Evolutionary conservation across 1,140 invertebrate genomes (phyloP).

Genomic region (Cotesia chilonis): DNA sequence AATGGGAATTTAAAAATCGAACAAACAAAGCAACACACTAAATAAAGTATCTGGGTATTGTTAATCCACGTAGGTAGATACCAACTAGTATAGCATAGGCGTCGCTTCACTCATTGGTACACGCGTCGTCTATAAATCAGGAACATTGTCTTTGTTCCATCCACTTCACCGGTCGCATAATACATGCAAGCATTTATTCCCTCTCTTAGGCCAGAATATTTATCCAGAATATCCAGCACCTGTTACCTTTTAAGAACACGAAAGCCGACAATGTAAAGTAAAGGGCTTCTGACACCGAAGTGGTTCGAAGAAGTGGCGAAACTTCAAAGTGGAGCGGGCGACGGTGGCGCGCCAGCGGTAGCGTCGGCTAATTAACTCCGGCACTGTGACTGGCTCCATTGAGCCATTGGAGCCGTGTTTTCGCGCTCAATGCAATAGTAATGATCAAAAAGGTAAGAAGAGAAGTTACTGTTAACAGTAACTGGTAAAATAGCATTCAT

Average conservation of each 20-base stretch:
- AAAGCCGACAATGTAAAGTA: slow-evolving; percentile 4
- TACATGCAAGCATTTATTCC: too few relatives aligned
- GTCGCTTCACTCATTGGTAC: too few relatives aligned
- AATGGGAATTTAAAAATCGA: too few relatives aligned
- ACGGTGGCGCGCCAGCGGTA: neutral
- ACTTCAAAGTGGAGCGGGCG: neutral
- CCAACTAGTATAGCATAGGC: too few relatives aligned
- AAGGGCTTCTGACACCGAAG: slow-evolving; percentile 10
- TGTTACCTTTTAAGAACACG: slow-evolving; percentile 47
- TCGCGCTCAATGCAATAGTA: neutral
- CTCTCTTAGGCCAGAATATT: neutral
- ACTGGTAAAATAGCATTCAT: neutral
- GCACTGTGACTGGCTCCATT: neutral
- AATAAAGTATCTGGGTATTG: too few relatives aligned
- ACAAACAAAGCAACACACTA: too few relatives aligned
- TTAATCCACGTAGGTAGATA: too few relatives aligned
- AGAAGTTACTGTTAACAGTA: too few relatives aligned
- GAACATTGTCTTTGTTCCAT: slow-evolving; percentile 4
- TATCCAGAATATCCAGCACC: slow-evolving; percentile 40
- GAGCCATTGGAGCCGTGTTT: neutral
- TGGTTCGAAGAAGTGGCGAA: neutral
- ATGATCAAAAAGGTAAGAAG: too few relatives aligned
- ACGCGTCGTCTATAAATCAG: too few relatives aligned
- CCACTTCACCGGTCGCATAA: neutral
- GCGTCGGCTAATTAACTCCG: neutral